Percentiles rank a stretch among this genome's conserved stretches.
Evolutionary conservation across 2,888 invertebrate species (phyloP).

Genomic region (Hypercompe scribonia): DNA sequence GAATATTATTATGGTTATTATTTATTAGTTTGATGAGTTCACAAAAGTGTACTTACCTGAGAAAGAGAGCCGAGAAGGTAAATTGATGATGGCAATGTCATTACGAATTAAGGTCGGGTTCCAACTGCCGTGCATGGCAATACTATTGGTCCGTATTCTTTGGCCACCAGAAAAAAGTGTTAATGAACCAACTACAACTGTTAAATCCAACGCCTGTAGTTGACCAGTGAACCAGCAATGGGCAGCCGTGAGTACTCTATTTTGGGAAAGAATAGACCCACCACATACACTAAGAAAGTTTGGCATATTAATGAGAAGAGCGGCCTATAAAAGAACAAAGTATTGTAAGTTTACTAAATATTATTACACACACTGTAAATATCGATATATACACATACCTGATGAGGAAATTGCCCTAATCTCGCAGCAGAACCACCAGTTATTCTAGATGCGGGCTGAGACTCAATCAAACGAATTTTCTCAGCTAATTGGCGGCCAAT

Average conservation of each 20-base stretch:
- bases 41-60: neutral
- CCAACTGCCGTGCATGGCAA: slow-evolving; percentile 50
- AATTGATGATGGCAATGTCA: slow-evolving; percentile 50
- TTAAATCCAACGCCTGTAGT: slow-evolving; percentile 57
- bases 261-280: slow-evolving; percentile 53
- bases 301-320: slow-evolving; percentile 52
- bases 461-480: slow-evolving; percentile 37
- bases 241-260: slow-evolving; percentile 55
- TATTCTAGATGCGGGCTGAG: slow-evolving; percentile 39
- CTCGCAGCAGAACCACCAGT: slow-evolving; percentile 42
- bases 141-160: slow-evolving; percentile 48
- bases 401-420: slow-evolving; percentile 49
- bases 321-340: slow-evolving; percentile 36
- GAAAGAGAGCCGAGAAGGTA: neutral
- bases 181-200: slow-evolving; percentile 59
- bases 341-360: neutral
- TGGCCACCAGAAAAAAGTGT: slow-evolving; percentile 55
- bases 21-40: neutral
- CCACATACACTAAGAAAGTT: slow-evolving; percentile 55
- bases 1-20: too few relatives aligned
- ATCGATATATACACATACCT: slow-evolving; percentile 16
- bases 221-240: slow-evolving; percentile 63
- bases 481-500: slow-evolving; percentile 46
- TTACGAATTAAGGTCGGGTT: slow-evolving; percentile 50
- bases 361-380: neutral